Percentiles rank a stretch among this genome's conserved stretches.
Conservation (phyloP, 1,140 invertebrate genomes). For the Scylla paramamosain region DNA sequence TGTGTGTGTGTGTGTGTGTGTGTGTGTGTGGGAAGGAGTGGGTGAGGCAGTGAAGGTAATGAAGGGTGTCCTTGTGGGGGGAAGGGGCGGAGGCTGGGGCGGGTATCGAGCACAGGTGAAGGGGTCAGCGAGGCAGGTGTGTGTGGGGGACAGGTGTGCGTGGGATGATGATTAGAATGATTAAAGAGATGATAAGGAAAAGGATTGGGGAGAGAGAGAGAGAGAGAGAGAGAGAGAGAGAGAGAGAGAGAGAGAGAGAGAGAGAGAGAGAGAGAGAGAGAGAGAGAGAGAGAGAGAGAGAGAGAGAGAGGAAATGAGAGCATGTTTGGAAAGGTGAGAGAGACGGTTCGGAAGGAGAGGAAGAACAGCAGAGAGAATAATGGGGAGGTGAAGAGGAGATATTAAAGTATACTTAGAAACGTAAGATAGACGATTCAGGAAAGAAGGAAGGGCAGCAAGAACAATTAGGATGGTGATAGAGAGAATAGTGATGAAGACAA, state of each 20-base stretch:
- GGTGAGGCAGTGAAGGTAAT: background rate
- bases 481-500: background rate
- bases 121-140: too few species aligned
- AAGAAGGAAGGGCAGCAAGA: too few species aligned
- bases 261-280: too few species aligned
- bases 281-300: background rate
- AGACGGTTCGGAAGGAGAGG: too few species aligned
- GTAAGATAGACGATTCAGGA: too few species aligned
- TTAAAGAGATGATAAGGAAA: background rate
- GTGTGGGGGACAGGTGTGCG: background rate
- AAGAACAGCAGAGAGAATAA: too few species aligned
- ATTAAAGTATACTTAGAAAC: too few species aligned
- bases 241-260: background rate
- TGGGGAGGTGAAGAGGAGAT: too few species aligned
- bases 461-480: too few species aligned
- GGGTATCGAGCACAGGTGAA: background rate
- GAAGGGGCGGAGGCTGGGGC: slow-evolving; percentile 4
- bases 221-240: background rate
- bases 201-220: background rate
- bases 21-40: background rate
- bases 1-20: slow-evolving; percentile 18
- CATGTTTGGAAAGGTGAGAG: too few species aligned
- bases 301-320: too few species aligned
- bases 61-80: background rate
- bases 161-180: background rate